Conservation (phyloP, 2,888 invertebrate genomes). For the Erebia aethiops region DNA sequence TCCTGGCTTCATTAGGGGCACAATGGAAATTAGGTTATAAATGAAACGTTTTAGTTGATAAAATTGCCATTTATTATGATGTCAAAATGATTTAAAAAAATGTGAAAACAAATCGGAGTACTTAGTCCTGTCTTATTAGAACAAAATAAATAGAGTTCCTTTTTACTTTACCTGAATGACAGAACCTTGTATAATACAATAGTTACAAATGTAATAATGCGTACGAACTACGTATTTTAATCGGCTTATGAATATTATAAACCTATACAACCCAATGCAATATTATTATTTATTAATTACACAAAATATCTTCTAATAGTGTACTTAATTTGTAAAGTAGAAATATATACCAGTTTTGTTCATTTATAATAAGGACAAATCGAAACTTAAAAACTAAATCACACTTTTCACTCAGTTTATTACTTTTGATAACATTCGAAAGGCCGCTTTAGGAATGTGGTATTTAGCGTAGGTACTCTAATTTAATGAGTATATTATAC, state of each 20-base stretch:
- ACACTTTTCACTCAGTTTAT: conserved; percentile 38
- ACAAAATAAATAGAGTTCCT: conserved; percentile 74
- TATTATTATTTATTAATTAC: conserved; percentile 67
- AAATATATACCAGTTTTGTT: conserved; percentile 73
- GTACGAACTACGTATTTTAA: conserved; percentile 60
- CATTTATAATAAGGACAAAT: conserved; percentile 60
- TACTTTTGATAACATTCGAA: conserved; percentile 39
- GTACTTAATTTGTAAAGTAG: conserved; percentile 68
- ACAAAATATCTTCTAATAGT: conserved; percentile 76
- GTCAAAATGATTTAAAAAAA: conserved; percentile 56
- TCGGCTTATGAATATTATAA: conserved; percentile 49
- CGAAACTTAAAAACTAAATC: conserved; percentile 49
- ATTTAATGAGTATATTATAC: conserved; percentile 7
- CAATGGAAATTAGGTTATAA: neutral
- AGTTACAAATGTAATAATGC: conserved; percentile 51
- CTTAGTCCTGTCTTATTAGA: conserved; percentile 60
- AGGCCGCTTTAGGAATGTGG: conserved; percentile 59
- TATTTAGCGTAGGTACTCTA: conserved; percentile 33
- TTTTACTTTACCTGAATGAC: conserved; percentile 61
- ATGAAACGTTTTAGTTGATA: conserved; percentile 50
- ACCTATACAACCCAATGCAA: conserved; percentile 76
- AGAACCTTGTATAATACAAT: conserved; percentile 69
- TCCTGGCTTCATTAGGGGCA: too few species aligned
- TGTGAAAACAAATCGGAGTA: conserved; percentile 57
- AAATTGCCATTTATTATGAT: conserved; percentile 69